Base-by-base conservation (phyloP, 2,888 invertebrate genomes). In the Yponomeuta plumbellus region DNA sequence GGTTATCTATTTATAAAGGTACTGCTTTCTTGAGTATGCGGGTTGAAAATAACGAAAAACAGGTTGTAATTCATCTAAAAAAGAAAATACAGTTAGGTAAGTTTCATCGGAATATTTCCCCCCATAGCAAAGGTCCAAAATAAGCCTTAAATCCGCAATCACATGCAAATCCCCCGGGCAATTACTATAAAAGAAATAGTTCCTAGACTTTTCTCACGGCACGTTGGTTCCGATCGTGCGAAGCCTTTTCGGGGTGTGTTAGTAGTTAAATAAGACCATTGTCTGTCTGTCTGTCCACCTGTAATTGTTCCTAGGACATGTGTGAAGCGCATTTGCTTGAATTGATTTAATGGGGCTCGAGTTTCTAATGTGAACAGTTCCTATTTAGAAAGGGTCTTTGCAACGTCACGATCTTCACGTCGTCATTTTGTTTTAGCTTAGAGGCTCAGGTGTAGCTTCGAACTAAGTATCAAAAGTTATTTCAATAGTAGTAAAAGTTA, bases 171-270 rank as follows among this genome's bases (percentile, higher is more conserved):
- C 73, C 74, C 75, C 76, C 77, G 74, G 81, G 84, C 86, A 86
- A 86, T 86, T 86, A 86, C 85, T 80, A 81, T 76, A 77, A 80
- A 84, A 84, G 83, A 85, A 84, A 85, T 85, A 78, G 85, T 84
- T 74, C 75, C 40, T 62, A n/a, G 17, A 58, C 44, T 26, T 20
- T 59, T 61, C 59, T 44, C 61, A 61, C 61, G 56, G 22, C 52
- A 26, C 13, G 65, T 8, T n/a, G 22, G 61, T 70, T 23, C 26
- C 34, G 63, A 61, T 66, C 85, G 85, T 85, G 85, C 82, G 74
- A 78, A 75, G 76, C 85, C 85, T 85, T 85, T 85, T 83, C 75
- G 76, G 85, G 68, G 52, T 57, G 21, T 64, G 83, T 75, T 69
- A 71, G 72, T 74, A 72, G 75, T 77, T 77, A 76, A 76, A 77